These are phyloP conservation scores for Loriculus beryllinus DNA, from an alignment of 2,797 vertebrate genomes.

Conservation along the genomic window DNA sequence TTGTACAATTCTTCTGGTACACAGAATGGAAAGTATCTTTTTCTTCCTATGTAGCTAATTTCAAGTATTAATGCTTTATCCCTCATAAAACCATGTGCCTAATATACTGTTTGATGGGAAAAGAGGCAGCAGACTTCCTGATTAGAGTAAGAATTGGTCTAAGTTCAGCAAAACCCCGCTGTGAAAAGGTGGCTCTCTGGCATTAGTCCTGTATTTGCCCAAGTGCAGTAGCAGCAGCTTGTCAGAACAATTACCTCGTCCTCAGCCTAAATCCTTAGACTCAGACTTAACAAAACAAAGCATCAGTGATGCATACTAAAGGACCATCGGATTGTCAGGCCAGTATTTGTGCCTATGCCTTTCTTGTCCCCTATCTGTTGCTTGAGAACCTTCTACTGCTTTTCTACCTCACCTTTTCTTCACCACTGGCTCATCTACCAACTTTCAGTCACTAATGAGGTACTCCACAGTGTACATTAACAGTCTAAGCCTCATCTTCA, in stretches of 20 bases:
- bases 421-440: background rate
- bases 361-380: background rate
- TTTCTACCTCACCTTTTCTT: background rate
- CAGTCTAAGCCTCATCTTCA: background rate
- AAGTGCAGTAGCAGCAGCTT: background rate
- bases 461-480: background rate
- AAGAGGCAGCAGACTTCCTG: background rate
- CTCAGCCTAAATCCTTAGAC: background rate
- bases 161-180: background rate
- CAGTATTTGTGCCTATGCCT: background rate
- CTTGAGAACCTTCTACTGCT: background rate
- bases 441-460: background rate
- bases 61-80: background rate
- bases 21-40: background rate
- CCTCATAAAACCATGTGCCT: background rate
- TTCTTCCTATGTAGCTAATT: background rate
- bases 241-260: background rate
- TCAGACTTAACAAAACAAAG: background rate
- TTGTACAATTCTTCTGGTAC: background rate
- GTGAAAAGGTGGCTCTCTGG: background rate
- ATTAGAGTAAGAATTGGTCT: background rate
- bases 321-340: background rate
- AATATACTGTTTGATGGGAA: background rate
- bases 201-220: background rate
- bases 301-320: background rate